Evolutionary conservation across 2,888 invertebrate species (phyloP).

Genomic region (Heliconius cydno): DNA sequence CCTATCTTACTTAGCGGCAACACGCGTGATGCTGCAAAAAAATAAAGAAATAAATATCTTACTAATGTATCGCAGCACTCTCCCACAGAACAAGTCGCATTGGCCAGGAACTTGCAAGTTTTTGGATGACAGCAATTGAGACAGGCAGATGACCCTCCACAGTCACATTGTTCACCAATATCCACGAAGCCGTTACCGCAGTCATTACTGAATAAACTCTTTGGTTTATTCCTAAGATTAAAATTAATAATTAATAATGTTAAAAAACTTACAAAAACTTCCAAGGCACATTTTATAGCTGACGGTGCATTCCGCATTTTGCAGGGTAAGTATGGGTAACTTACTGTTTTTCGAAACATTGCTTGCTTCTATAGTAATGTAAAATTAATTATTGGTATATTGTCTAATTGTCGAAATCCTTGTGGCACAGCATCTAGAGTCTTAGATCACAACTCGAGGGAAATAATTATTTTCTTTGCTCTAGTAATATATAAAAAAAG

Average conservation of each 20-base stretch:
- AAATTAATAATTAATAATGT: neutral
- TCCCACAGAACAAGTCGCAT: constrained; percentile 97
- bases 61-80: constrained; percentile 92
- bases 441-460: too few relatives aligned
- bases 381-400: too few relatives aligned
- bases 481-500: too few relatives aligned
- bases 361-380: too few relatives aligned
- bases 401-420: too few relatives aligned
- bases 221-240: constrained; percentile 90
- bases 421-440: too few relatives aligned
- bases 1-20: neutral
- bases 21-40: neutral
- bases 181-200: constrained; percentile 99
- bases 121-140: constrained; percentile 60
- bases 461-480: too few relatives aligned
- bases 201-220: constrained; percentile 85
- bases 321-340: too few relatives aligned
- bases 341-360: too few relatives aligned
- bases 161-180: constrained; percentile 90
- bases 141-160: neutral
- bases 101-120: constrained; percentile 94
- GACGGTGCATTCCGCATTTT: too few relatives aligned
- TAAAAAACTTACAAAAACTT: neutral
- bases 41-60: neutral
- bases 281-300: too few relatives aligned